phyloP scores from a whole-genome alignment of 2,888 invertebrate species.

The Frankliniella intonsa region DNA sequence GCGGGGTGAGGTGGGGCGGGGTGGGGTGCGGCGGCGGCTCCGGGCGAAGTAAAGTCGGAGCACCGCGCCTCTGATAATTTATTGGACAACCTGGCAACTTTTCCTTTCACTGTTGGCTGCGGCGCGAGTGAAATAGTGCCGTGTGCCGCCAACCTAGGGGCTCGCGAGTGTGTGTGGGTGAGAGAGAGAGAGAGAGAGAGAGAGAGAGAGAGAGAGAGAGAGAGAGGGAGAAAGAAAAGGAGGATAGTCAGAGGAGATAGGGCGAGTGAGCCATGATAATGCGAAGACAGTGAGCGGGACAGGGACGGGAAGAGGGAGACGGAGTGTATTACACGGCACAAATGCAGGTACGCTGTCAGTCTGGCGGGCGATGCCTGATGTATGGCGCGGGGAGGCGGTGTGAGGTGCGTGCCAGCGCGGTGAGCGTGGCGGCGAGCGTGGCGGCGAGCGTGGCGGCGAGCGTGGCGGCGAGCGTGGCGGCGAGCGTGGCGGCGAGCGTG shows the following conservation, averaged over 20 bases:
- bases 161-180: not conserved
- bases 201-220: constrained; percentile 1
- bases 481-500: too few species aligned
- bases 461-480: too few species aligned
- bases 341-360: not conserved
- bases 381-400: too few species aligned
- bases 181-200: constrained; percentile 6
- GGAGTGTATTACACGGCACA: not conserved
- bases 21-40: not conserved
- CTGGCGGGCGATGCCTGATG: too few species aligned
- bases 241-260: too few species aligned
- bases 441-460: too few species aligned
- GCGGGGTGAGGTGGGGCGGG: too few species aligned
- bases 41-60: not conserved
- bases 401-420: too few species aligned
- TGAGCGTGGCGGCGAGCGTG: too few species aligned
- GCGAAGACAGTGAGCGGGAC: too few species aligned
- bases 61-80: constrained; percentile 15
- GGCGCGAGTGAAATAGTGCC: constrained; percentile 19
- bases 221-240: not conserved
- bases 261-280: too few species aligned
- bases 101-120: constrained; percentile 14
- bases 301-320: not conserved
- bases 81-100: constrained; percentile 24
- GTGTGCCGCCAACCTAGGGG: not conserved